phyloP scores from a whole-genome alignment of 2,113 vertebrate genomes.

The Elephas maximus region DNA sequence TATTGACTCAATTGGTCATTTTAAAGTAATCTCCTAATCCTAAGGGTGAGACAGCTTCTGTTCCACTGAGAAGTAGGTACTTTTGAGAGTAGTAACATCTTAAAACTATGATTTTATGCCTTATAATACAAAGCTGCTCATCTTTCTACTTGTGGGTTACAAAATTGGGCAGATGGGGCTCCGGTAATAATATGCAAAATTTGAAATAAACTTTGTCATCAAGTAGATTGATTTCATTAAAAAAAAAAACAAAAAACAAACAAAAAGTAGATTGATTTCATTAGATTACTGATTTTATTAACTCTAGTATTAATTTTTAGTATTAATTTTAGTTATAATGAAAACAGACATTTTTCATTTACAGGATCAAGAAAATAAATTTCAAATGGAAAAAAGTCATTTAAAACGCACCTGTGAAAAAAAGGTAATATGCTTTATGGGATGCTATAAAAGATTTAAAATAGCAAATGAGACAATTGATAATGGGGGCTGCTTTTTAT shows the following conservation, averaged over 20 bases:
- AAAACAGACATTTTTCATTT: constrained; percentile 72
- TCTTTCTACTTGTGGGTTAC: background rate
- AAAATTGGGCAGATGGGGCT: background rate
- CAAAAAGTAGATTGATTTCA: background rate
- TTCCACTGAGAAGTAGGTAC: background rate
- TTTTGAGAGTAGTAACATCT: background rate
- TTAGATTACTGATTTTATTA: constrained; percentile 60
- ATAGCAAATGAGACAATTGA: background rate
- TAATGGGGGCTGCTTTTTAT: background rate
- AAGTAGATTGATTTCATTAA: background rate
- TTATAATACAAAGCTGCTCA: background rate
- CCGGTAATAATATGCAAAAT: background rate
- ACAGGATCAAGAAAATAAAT: constrained; percentile 93
- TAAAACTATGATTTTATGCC: background rate
- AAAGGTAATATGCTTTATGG: constrained; percentile 90
- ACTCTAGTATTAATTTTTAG: background rate
- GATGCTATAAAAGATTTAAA: constrained; percentile 33
- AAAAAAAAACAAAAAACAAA: no score
- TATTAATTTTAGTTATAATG: constrained; percentile 36
- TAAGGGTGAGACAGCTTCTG: background rate
- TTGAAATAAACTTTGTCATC: constrained; percentile 16
- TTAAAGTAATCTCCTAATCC: background rate
- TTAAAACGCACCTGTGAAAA: constrained; percentile 91
- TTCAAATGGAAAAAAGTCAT: constrained; percentile 91
- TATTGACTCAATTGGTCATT: background rate